Evolutionary conservation across 2,113 vertebrate genomes (phyloP).

Genomic region (Mesitornis unicolor): DNA sequence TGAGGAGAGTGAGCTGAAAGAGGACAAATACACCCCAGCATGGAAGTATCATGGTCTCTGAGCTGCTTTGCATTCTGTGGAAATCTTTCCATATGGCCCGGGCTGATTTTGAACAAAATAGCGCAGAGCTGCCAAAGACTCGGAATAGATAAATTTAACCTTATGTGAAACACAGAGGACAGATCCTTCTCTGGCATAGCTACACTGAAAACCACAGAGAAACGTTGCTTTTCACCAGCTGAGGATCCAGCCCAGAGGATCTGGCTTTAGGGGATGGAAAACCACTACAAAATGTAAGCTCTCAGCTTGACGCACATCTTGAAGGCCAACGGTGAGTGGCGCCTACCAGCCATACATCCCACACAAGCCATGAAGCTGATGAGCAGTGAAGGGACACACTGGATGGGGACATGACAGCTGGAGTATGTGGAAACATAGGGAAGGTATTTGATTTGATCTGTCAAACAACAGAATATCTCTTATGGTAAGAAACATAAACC

Average conservation of each 20-base stretch:
- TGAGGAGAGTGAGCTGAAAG: neutral
- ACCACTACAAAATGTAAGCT: neutral
- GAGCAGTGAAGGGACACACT: neutral
- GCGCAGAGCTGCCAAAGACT: neutral
- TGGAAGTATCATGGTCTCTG: neutral
- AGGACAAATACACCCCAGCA: neutral
- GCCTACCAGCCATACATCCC: neutral
- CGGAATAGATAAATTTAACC: conserved; percentile 8
- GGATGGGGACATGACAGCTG: conserved; percentile 9
- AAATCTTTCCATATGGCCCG: conserved; percentile 2
- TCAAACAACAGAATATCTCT: neutral
- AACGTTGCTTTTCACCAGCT: neutral
- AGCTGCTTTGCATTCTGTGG: neutral
- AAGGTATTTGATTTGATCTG: neutral
- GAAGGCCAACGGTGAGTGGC: neutral
- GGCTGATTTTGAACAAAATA: conserved; percentile 9
- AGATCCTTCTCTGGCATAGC: neutral
- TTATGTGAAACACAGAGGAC: conserved; percentile 21
- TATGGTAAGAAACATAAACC: neutral
- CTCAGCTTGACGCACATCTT: neutral
- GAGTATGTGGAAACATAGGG: neutral
- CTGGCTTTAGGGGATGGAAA: neutral
- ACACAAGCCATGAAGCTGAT: neutral
- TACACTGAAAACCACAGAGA: neutral
- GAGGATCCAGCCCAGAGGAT: neutral